Percentiles rank a stretch among this genome's conserved stretches.
These are phyloP conservation scores for Numenius arquata DNA, from an alignment of 2,113 vertebrate species.

Conservation along the genomic window DNA sequence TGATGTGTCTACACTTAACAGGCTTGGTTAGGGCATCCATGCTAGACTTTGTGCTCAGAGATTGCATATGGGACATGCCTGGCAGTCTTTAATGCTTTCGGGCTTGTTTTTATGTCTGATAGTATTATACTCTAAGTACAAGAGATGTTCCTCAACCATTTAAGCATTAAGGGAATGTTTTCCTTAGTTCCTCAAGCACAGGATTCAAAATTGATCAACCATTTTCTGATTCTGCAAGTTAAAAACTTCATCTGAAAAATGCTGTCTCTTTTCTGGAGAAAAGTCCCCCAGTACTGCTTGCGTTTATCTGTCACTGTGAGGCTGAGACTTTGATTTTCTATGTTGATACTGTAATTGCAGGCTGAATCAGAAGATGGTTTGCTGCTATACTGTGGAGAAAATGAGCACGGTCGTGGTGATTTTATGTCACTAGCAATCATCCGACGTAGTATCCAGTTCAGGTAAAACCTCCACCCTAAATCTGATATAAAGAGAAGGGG, in stretches of 20 bases:
- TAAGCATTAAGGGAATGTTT: not conserved
- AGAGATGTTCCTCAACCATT: not conserved
- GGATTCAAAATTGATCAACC: not conserved
- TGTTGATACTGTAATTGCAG: constrained; percentile 64
- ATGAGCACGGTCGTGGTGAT: constrained; percentile 87
- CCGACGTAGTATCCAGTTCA: constrained; percentile 85
- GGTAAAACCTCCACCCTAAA: constrained; percentile 69
- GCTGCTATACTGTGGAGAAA: constrained; percentile 93
- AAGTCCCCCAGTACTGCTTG: not conserved
- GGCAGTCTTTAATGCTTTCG: not conserved
- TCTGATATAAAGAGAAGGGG: not conserved
- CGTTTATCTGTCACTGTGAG: not conserved
- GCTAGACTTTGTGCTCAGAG: not conserved
- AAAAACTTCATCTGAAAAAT: not conserved
- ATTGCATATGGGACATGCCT: not conserved
- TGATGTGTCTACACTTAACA: not conserved
- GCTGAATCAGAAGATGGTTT: constrained; percentile 89
- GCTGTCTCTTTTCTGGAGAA: not conserved
- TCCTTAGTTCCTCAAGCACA: not conserved
- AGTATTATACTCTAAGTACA: not conserved
- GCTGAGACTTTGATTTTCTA: not conserved
- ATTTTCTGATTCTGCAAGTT: not conserved
- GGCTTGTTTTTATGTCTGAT: not conserved
- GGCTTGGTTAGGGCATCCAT: not conserved
- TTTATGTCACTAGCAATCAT: constrained; percentile 89